phyloP scores from a whole-genome alignment of 2,797 vertebrate species.

The Coendou prehensilis region DNA sequence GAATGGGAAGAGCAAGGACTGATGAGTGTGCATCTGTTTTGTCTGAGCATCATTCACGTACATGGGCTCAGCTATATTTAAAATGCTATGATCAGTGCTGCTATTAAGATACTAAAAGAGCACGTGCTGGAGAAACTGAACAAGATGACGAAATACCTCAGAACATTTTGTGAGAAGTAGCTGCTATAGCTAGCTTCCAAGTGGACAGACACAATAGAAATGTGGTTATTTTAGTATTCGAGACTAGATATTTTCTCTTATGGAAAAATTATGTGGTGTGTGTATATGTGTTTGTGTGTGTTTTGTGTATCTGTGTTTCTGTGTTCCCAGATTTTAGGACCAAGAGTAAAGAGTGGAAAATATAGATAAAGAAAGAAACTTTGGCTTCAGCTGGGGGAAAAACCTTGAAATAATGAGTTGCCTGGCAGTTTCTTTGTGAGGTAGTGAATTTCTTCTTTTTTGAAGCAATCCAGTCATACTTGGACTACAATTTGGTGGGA shows the following conservation, averaged over 20 bases:
- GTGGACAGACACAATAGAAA: neutral
- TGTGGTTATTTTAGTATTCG: neutral
- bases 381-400: constrained; percentile 55
- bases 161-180: neutral
- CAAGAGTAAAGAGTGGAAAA: constrained; percentile 33
- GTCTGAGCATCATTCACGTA: constrained; percentile 3
- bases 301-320: neutral
- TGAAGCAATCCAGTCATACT: constrained; percentile 16
- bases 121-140: neutral
- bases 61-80: neutral
- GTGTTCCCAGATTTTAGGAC: constrained; percentile 10
- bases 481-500: neutral
- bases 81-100: neutral
- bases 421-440: constrained; percentile 59
- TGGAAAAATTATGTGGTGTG: neutral
- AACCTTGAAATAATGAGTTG: neutral
- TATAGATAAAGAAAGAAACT: neutral
- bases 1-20: neutral
- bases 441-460: constrained; percentile 46
- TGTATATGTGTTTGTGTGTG: neutral
- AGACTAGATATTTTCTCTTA: neutral
- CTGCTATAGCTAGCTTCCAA: neutral
- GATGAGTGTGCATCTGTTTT: neutral
- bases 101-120: neutral
- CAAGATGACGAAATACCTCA: neutral